A percentile compares a stretch with the other conserved stretches of the same genome.
phyloP scores from a whole-genome alignment of 2,888 invertebrate species.

The Flabesymbios commensalis region DNA sequence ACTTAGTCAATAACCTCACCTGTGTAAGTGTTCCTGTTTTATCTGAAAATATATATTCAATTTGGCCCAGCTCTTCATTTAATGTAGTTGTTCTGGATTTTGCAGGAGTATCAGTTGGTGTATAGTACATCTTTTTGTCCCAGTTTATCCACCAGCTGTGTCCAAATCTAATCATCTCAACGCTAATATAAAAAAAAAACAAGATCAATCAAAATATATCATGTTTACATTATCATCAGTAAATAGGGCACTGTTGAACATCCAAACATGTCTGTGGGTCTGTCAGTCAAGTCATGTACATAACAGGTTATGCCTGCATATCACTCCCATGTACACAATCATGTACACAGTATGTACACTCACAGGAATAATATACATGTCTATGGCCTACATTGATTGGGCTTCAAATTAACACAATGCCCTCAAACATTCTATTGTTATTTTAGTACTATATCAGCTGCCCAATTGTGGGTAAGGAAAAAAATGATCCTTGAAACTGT shows the following conservation, averaged over 20 bases:
- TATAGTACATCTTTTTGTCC: conserved; percentile 98
- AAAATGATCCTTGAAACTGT: no score
- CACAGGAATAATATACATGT: no score
- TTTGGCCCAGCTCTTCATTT: conserved; percentile 98
- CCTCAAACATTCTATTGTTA: no score
- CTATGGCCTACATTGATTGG: no score
- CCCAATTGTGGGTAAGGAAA: no score
- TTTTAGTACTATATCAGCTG: no score
- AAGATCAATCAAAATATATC: no score
- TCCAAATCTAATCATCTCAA: conserved; percentile 92
- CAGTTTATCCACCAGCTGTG: conserved; percentile 99
- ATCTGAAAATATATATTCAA: conserved; percentile 98
- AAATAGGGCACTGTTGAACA: not conserved
- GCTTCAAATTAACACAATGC: no score
- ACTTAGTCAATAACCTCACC: conserved; percentile 50
- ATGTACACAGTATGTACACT: no score
- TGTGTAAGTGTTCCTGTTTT: conserved; percentile 98
- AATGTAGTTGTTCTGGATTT: conserved; percentile 96
- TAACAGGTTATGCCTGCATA: no score
- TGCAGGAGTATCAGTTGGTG: conserved; percentile 78
- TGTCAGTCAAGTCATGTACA: not conserved
- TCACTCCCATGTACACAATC: no score
- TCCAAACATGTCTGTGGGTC: not conserved
- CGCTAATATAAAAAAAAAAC: conserved; percentile 62
- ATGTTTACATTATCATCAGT: not conserved